phyloP scores from a whole-genome alignment of 1,140 invertebrate genomes.

The Augochlora pura region DNA sequence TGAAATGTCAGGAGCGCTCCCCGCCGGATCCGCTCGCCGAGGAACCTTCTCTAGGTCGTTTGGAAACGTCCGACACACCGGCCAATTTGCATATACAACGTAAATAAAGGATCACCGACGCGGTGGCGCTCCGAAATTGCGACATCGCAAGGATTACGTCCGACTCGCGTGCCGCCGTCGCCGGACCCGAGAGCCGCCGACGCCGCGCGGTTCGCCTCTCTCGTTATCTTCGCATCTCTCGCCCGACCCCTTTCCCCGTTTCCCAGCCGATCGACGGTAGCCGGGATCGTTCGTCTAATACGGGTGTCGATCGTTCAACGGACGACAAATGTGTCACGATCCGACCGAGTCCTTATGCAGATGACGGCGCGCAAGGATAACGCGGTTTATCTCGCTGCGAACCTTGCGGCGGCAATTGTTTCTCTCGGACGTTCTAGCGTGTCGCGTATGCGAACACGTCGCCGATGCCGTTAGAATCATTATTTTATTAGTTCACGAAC shows the following conservation, averaged over 20 bases:
- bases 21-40: neutral
- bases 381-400: neutral
- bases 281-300: slow-evolving; percentile 30
- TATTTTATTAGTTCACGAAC: too few relatives aligned
- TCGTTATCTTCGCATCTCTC: neutral
- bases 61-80: slow-evolving; percentile 16
- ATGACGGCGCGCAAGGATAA: slow-evolving; percentile 7
- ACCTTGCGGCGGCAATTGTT: neutral
- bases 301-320: slow-evolving; percentile 1
- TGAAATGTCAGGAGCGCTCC: slow-evolving; percentile 44
- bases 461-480: too few relatives aligned
- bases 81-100: slow-evolving; percentile 64
- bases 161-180: slow-evolving; percentile 5
- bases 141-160: slow-evolving; percentile 30
- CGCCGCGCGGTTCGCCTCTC: neutral
- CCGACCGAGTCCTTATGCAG: slow-evolving; percentile 12
- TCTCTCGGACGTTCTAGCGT: neutral
- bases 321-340: slow-evolving; percentile 31
- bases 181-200: neutral
- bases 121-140: slow-evolving; percentile 34
- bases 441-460: too few relatives aligned
- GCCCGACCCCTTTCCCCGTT: neutral
- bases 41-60: slow-evolving; percentile 64
- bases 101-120: slow-evolving; percentile 52
- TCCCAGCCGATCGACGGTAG: neutral